A percentile compares a stretch with the other conserved stretches of the same genome.
Conservation (phyloP, 2,888 invertebrate genomes). For the Uloborus plumipes region DNA sequence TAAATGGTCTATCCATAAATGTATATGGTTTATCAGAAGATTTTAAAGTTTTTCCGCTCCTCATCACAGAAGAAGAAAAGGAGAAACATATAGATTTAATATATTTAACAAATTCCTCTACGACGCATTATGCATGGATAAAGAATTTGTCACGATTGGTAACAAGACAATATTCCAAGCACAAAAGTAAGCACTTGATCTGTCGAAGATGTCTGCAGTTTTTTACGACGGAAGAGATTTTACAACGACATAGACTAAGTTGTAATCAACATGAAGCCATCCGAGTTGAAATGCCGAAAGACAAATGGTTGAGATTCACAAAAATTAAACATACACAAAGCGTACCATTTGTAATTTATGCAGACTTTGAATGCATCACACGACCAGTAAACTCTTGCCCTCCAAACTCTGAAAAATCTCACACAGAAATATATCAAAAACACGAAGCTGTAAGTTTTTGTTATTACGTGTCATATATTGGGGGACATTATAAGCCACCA, state of each 20-base stretch:
- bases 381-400: neutral
- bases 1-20: slow-evolving; percentile 22
- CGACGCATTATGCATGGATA: neutral
- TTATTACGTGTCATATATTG: no score
- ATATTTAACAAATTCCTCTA: neutral
- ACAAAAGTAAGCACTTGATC: no score
- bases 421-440: no score
- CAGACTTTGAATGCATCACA: no score
- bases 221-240: neutral
- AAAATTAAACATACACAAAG: neutral
- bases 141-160: neutral
- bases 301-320: slow-evolving; percentile 4
- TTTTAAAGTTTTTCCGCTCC: neutral
- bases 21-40: neutral
- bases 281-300: slow-evolving; percentile 5
- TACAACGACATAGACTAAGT: neutral
- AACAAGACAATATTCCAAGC: neutral
- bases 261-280: neutral
- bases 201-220: neutral
- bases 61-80: neutral
- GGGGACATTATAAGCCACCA: no score
- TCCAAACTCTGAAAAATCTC: no score
- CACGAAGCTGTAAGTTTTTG: no score
- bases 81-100: neutral
- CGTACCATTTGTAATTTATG: neutral